A percentile compares a stretch with the other conserved stretches of the same genome.
Conservation (phyloP, 2,888 invertebrate genomes). For the Phlogophora meticulosa region DNA sequence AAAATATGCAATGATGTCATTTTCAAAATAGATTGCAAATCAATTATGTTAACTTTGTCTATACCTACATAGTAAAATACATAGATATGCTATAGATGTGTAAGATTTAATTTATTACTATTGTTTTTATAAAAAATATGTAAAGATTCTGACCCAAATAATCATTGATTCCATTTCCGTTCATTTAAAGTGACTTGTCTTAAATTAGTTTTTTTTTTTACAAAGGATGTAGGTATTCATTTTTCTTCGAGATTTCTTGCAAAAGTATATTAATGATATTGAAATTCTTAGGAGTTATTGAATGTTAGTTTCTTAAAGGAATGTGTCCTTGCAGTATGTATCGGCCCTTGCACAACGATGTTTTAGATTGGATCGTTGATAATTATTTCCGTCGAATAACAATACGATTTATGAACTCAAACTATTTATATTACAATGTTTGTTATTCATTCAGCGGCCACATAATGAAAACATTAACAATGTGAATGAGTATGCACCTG, state of each 20-base stretch:
- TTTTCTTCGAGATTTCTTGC: constrained; percentile 2
- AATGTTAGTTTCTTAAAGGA: constrained; percentile 15
- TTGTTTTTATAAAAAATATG: constrained; percentile 20
- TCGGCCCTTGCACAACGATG: constrained; percentile 30
- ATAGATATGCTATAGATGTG: not conserved
- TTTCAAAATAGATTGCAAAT: constrained; percentile 34
- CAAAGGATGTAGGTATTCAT: not conserved
- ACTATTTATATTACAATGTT: constrained; percentile 62
- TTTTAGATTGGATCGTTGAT: constrained; percentile 52
- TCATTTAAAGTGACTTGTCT: constrained; percentile 11
- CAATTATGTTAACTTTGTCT: constrained; percentile 10
- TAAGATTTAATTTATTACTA: constrained; percentile 16
- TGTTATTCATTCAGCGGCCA: constrained; percentile 57
- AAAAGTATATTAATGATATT: not conserved
- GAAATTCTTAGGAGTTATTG: constrained; percentile 1
- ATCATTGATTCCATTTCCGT: constrained; percentile 42
- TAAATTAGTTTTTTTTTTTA: constrained; percentile 13
- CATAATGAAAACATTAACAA: constrained; percentile 63
- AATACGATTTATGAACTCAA: constrained; percentile 60
- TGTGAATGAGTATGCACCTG: constrained; percentile 57
- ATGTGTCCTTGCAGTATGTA: constrained; percentile 25
- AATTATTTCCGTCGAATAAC: constrained; percentile 61
- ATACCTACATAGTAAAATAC: constrained; percentile 7
- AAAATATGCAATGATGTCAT: constrained; percentile 27
- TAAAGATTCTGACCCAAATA: constrained; percentile 16